Base-by-base conservation (phyloP, 2,888 invertebrate genomes). In the Drosophila longiperda region DNA sequence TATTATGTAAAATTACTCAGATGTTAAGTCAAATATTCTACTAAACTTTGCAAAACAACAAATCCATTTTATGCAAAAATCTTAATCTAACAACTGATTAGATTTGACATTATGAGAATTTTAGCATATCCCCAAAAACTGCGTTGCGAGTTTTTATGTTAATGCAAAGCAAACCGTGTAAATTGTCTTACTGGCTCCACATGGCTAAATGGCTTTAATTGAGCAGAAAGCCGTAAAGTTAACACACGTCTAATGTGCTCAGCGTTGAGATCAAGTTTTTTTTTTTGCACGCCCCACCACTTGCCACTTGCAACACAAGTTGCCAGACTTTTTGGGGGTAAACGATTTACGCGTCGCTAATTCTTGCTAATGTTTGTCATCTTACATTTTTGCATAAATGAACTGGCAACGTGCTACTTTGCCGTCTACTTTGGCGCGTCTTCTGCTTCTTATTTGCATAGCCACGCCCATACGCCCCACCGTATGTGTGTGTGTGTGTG, bases 291-390 rank as follows among this genome's bases (percentile, higher is more conserved):
- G 67, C 23, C n/a, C 17, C 29, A 26, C 42, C 20, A 23, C 45
- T 33, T 32, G 3, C 5, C 26, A 49, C 5, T 11, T 11, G 32
- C 8, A 8, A 8, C 45, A 45, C 8, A 45, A 45, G 38, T 11
- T 57, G 17, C 57, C 50, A 57, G 72, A 63, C 65, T 62, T 57
- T 70, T 29, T 6, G 29, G 72, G 75, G 78, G 72, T 89, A 89
- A 89, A 64, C 89, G 84, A 78, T 84, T 84, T 89, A 83, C 82
- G 82, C 87, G 68, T 78, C 90, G 89, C 90, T 90, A 87, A 87
- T 87, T 90, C 83, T 77, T 89, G 84, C 85, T 90, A 87, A 90
- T 87, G 90, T 87, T 90, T 83, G 87, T 75, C 80, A 80, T 83
- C 83, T 83, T 72, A 83, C 78, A 87, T 89, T 81, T 79, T 79